Evolutionary conservation across 2,113 vertebrate species (phyloP).

Genomic region (Tetrax tetrax): DNA sequence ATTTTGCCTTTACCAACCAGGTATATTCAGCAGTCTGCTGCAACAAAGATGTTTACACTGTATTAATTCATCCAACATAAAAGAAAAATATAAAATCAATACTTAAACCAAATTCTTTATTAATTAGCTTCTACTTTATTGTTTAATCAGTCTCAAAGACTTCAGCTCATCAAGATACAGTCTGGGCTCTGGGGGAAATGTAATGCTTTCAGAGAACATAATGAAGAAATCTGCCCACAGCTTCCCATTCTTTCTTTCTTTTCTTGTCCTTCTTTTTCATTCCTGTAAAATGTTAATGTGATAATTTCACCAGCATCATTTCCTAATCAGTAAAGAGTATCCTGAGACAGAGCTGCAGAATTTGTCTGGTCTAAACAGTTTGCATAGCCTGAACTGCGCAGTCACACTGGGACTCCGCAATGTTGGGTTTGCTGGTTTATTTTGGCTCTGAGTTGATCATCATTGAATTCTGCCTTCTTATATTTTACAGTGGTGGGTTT

Average conservation of each 20-base stretch:
- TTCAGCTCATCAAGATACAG: neutral
- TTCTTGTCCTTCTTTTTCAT: neutral
- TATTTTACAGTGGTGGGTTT: constrained; percentile 8
- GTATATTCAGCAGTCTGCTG: neutral
- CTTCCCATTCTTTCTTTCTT: neutral
- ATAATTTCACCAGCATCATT: constrained; percentile 21
- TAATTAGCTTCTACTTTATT: neutral
- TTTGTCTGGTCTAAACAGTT: neutral
- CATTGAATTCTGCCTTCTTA: constrained; percentile 33
- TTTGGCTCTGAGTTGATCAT: constrained; percentile 32
- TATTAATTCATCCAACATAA: neutral
- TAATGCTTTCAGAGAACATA: neutral
- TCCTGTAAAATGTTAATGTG: constrained; percentile 32
- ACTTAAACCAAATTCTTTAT: neutral
- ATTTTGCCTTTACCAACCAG: neutral
- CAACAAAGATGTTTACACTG: neutral
- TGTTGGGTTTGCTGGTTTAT: constrained; percentile 7
- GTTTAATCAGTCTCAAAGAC: neutral
- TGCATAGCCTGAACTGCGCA: neutral
- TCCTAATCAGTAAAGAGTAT: constrained; percentile 5
- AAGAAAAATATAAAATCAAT: neutral
- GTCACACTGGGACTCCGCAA: constrained; percentile 31
- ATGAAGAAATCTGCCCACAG: neutral
- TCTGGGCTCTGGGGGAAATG: neutral
- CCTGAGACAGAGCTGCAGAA: neutral